Evolutionary conservation across 2,888 invertebrate species (phyloP), one percentile per base, ranked within the genome.

Genomic region (Buathra laborator): DNA sequence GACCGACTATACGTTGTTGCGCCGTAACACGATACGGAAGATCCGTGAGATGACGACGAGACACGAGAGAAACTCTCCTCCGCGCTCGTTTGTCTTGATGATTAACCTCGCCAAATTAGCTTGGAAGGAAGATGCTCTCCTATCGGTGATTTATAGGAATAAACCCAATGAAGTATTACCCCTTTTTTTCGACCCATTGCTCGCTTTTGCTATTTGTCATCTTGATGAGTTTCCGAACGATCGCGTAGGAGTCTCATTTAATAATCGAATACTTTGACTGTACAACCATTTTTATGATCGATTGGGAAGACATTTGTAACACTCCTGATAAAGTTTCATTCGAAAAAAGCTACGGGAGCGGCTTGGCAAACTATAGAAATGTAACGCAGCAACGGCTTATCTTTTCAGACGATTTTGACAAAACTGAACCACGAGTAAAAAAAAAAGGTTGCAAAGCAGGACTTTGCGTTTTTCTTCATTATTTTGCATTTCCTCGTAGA

Each of bases 1-100:
- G 51, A 32, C 44, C 74, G 80, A 81, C 78, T 64, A 78, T 81
- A 84, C 78, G 64, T 67, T 78, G 84, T 78, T 68, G 81, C 74
- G 68, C 44, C 74, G 74, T 84, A 84, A 81, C 74, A 70, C 70
- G 72, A 81, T 84, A 84, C 48, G 46, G 48, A 56, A 74, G 68
- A 78, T 84, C 56, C 80, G 48, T 76, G 46, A 72, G 53, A 77
- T 43, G 77, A 46, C 44, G 37, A 37, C 64, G 37, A 64, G 16
- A 37, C n/a, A 37, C 37, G 62, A 29, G 14, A 43, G n/a, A 37
- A 43, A 44, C 43, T 43, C 44, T 9, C 59, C 59, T 44, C 44
- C 56, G 56, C 43, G 44, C 44, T 74, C 59, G 74, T 74, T 74
- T 62, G 29, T 59, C 44, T 56, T 53, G 44, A 74, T 70, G 43